Evolutionary conservation across 2,888 invertebrate species (phyloP), one percentile per base, ranked within the genome.

Genomic region (Mythimna albipuncta): DNA sequence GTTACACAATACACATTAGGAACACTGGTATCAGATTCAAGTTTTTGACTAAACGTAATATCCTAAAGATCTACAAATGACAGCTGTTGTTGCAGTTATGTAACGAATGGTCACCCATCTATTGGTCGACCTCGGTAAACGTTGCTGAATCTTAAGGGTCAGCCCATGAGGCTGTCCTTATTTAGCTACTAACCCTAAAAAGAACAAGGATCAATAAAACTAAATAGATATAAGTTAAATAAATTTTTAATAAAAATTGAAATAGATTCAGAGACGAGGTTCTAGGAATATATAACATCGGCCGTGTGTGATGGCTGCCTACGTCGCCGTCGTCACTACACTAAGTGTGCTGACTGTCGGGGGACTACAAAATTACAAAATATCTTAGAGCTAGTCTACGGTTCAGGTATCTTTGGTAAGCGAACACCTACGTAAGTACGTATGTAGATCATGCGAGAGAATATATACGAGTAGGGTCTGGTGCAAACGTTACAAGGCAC

Each of bases 201-300:
- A 44, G 44, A 44, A 44, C n/a, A 32, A 21, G 10, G 19, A 63
- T 13, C 4, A 82, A 66, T 55, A 57, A 69, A 79, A 73, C 65
- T 0, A 63, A 38, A 11, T 35, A 44, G n/a, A 2, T 16, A 16
- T 50, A 75, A 52, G 21, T 72, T 61, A 69, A 83, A 77, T 32
- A 50, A 69, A 66, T 59, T 83, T 26, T 70, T 86, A 84, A 72
- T 84, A 72, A 64, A 83, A 77, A 65, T 59, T 63, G 57, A 73
- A 66, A 68, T 64, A 58, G 66, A 74, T 72, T 65, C 7, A 21
- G 59, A 75, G 70, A 75, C 67, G 57, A 59, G 65, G 41, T 69
- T 52, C 47, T 52, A 62, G 52, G 58, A 54, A 41, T 68, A 79
- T 50, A 19, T 78, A 64, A 79, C 80, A 73, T 54, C 19, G 55